These are phyloP conservation scores for Lophura nycthemera DNA, from an alignment of 2,113 vertebrate genomes.

Conservation along the genomic window DNA sequence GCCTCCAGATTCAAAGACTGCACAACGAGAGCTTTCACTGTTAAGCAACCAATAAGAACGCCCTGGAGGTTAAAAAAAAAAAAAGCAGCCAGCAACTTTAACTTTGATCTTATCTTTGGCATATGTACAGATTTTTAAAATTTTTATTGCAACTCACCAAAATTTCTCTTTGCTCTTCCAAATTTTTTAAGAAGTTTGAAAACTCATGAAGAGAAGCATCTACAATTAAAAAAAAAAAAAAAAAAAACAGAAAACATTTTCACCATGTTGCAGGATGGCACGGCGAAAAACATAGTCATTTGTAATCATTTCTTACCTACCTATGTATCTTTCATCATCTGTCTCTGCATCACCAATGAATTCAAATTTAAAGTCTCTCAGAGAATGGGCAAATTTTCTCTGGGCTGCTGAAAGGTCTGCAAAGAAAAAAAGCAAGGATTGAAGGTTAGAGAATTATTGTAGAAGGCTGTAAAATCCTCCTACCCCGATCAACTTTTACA, in stretches of 20 bases:
- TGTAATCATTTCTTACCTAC: conserved; percentile 73
- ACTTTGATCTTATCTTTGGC: not conserved
- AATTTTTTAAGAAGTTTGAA: conserved; percentile 91
- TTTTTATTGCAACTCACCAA: conserved; percentile 85
- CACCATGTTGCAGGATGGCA: not conserved
- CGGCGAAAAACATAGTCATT: not conserved
- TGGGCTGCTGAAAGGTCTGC: conserved; percentile 92
- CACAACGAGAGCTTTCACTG: not conserved
- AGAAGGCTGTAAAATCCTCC: not conserved
- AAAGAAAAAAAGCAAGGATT: conserved; percentile 23
- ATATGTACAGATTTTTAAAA: not conserved
- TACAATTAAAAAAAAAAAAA: conserved; percentile 66
- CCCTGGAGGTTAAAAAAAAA: not conserved
- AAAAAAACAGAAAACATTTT: not conserved
- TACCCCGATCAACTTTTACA: not conserved
- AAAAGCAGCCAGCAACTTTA: not conserved
- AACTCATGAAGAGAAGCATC: conserved; percentile 97
- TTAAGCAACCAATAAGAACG: not conserved
- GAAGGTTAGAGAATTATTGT: not conserved
- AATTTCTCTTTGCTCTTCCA: conserved; percentile 97
- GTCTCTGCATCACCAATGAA: conserved; percentile 98
- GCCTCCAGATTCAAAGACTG: not conserved
- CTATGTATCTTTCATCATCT: conserved; percentile 93
- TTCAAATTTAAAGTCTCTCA: conserved; percentile 96
- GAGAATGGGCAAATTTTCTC: conserved; percentile 93